phyloP scores from a whole-genome alignment of 2,888 invertebrate genomes.

The Branchinecta sandiegonensis region DNA sequence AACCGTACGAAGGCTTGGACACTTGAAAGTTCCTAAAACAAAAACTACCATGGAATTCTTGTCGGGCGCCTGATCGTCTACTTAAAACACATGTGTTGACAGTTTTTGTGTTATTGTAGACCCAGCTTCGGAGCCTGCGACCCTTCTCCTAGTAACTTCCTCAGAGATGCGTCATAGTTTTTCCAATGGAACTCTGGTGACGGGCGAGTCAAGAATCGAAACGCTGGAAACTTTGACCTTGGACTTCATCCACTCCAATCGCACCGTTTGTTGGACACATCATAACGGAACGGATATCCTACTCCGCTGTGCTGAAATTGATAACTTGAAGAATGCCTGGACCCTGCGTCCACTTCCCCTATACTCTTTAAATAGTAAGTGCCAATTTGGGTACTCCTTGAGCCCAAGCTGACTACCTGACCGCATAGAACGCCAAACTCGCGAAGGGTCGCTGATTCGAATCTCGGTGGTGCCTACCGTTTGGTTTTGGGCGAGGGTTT shows the following conservation, averaged over 20 bases:
- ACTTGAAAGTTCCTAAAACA: too few species aligned
- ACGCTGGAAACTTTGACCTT: constrained; percentile 36
- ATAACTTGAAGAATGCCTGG: constrained; percentile 46
- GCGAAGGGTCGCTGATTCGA: too few species aligned
- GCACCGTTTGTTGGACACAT: constrained; percentile 54
- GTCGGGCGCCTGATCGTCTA: too few species aligned
- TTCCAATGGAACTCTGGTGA: constrained; percentile 39
- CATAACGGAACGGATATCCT: constrained; percentile 38
- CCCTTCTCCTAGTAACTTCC: constrained; percentile 53
- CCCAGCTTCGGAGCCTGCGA: constrained; percentile 46
- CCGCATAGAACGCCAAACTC: too few species aligned
- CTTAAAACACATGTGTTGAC: too few species aligned
- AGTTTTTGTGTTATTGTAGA: constrained; percentile 38
- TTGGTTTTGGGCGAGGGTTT: too few species aligned
- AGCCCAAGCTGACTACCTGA: too few species aligned
- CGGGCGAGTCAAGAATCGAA: constrained; percentile 34
- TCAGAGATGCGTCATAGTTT: constrained; percentile 48
- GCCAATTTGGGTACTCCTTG: too few species aligned
- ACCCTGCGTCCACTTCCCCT: constrained; percentile 44
- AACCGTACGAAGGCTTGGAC: too few species aligned
- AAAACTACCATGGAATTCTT: too few species aligned
- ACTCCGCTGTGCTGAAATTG: constrained; percentile 51
- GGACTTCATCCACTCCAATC: constrained; percentile 52
- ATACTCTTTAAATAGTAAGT: constrained; percentile 48
- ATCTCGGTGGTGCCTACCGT: too few species aligned